Evolutionary conservation across 2,113 vertebrate genomes (phyloP).

Genomic region (Prolemur simus): DNA sequence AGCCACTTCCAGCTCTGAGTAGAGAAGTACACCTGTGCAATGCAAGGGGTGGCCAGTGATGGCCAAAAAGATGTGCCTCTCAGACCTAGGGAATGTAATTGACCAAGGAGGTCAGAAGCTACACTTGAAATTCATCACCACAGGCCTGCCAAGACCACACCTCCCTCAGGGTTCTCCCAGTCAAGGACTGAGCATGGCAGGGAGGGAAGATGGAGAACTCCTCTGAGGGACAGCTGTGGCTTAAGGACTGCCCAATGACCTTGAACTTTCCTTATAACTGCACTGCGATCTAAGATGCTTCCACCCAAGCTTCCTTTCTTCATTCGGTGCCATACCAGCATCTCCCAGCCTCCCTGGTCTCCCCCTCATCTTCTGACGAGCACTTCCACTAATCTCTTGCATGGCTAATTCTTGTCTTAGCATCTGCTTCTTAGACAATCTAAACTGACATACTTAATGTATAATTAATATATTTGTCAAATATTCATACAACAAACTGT

Average conservation of each 20-base stretch:
- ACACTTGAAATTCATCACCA: too few relatives aligned
- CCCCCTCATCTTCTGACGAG: background rate
- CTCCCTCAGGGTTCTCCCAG: too few relatives aligned
- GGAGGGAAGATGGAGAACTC: too few relatives aligned
- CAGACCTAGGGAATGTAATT: too few relatives aligned
- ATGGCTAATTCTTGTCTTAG: background rate
- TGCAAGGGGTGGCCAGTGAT: background rate
- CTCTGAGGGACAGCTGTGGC: too few relatives aligned
- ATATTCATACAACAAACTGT: background rate
- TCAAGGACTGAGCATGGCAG: too few relatives aligned
- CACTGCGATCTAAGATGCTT: too few relatives aligned
- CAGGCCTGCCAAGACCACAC: too few relatives aligned
- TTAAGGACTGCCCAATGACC: background rate
- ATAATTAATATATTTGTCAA: background rate
- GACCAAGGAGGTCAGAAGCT: background rate
- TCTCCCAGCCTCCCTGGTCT: background rate
- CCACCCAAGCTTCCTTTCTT: too few relatives aligned
- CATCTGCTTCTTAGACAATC: background rate
- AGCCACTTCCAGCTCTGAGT: background rate
- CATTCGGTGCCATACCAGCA: rapidly evolving
- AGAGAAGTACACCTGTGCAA: background rate
- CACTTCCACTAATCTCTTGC: background rate
- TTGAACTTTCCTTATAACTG: background rate
- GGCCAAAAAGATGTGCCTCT: background rate
- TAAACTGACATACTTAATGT: background rate